Percentiles rank a stretch among this genome's conserved stretches.
Evolutionary conservation across 2,888 invertebrate genomes (phyloP).

Genomic region (Calameuta pallipes): DNA sequence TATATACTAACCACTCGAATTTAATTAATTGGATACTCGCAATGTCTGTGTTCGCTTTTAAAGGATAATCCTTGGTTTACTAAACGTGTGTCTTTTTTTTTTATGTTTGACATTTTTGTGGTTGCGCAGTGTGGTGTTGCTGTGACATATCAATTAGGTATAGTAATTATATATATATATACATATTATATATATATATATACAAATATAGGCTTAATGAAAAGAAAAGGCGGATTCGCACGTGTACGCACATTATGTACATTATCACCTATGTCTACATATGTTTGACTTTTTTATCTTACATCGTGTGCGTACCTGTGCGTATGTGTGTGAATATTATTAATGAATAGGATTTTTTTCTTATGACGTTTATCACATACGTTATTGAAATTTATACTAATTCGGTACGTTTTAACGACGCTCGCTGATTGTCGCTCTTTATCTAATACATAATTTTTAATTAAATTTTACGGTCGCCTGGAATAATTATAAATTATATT

Average conservation of each 20-base stretch:
- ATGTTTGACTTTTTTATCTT: constrained; percentile 35
- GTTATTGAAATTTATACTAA: background rate
- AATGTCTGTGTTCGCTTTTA: constrained; percentile 20
- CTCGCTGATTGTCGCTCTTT: background rate
- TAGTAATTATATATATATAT: constrained; percentile 32
- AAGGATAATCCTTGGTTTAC: constrained; percentile 4
- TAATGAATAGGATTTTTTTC: background rate
- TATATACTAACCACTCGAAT: background rate
- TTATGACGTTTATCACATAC: background rate
- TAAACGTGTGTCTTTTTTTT: background rate
- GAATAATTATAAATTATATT: background rate
- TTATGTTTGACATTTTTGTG: constrained; percentile 20
- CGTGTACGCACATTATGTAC: constrained; percentile 31
- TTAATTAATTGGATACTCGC: background rate
- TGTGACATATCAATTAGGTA: constrained; percentile 42
- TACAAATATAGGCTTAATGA: constrained; percentile 29
- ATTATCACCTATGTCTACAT: background rate
- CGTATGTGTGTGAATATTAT: background rate
- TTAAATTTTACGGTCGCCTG: background rate
- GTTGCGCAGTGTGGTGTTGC: constrained; percentile 61
- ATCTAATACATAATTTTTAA: background rate
- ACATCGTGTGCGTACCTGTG: constrained; percentile 30
- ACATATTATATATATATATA: constrained; percentile 6
- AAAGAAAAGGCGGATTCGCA: constrained; percentile 22
- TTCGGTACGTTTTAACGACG: background rate